A percentile compares a stretch with the other conserved stretches of the same genome.
Conservation (phyloP, 2,113 vertebrate species). For the Halcyon malimbica region DNA sequence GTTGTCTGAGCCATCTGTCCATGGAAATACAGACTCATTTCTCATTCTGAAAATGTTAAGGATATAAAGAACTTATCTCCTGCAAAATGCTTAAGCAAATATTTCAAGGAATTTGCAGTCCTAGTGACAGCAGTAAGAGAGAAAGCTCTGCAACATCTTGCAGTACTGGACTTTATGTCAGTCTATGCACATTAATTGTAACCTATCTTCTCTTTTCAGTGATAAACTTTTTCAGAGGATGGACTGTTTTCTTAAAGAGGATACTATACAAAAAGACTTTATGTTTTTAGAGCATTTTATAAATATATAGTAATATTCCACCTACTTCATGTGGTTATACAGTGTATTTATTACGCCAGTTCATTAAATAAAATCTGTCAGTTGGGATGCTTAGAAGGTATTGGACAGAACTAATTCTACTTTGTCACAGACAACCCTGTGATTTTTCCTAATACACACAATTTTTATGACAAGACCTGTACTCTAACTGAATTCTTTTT, state of each 20-base stretch:
- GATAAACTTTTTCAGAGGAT: neutral
- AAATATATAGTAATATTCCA: neutral
- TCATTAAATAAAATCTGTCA: slow-evolving; percentile 28
- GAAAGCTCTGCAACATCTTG: neutral
- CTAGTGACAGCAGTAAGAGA: neutral
- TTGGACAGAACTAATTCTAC: neutral
- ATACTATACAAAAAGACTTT: neutral
- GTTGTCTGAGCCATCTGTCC: neutral
- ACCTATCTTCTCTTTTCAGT: neutral
- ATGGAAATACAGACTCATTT: neutral
- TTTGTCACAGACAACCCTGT: slow-evolving; percentile 25
- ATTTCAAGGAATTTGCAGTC: neutral
- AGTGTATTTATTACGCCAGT: neutral
- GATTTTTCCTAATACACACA: slow-evolving; percentile 6
- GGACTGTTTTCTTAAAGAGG: neutral
- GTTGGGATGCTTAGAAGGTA: neutral
- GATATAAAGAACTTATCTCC: neutral
- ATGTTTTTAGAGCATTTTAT: neutral
- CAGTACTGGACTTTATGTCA: neutral
- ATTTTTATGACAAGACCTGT: slow-evolving; percentile 45
- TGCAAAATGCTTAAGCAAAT: neutral
- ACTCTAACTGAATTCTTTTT: slow-evolving; percentile 16
- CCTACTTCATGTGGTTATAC: neutral
- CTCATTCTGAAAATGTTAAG: neutral
- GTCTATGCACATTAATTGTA: neutral